These are phyloP conservation scores for Zeus faber DNA, from an alignment of 2,113 vertebrate genomes.

Conservation along the genomic window DNA sequence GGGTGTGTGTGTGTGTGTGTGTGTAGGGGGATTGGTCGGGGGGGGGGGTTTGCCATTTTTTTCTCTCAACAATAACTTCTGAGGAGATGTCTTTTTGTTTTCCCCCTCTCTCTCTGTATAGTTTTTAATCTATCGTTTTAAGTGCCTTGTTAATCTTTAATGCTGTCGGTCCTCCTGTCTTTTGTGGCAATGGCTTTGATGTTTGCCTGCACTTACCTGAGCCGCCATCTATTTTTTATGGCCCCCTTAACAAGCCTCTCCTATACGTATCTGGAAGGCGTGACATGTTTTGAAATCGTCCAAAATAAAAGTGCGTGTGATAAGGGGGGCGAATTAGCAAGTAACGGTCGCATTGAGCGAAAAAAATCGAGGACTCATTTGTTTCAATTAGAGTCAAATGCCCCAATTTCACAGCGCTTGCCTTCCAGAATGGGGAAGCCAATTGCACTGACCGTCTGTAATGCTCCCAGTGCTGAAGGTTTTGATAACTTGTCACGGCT, in stretches of 20 bases:
- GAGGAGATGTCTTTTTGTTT: slow-evolving; percentile 65
- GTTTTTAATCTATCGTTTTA: slow-evolving; percentile 71
- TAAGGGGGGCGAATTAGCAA: not conserved
- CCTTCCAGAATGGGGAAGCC: slow-evolving; percentile 3
- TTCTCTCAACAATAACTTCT: slow-evolving; percentile 48
- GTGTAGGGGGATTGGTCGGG: too few species aligned
- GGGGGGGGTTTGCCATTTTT: slow-evolving; percentile 45
- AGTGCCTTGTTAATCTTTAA: slow-evolving; percentile 68
- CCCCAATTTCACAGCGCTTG: slow-evolving; percentile 11
- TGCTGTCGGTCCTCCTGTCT: slow-evolving; percentile 46
- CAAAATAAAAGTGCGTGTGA: not conserved
- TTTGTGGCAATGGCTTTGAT: slow-evolving; percentile 67
- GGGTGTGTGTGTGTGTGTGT: too few species aligned
- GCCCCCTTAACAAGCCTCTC: slow-evolving; percentile 38
- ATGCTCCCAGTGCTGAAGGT: slow-evolving; percentile 13
- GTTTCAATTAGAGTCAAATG: slow-evolving; percentile 12
- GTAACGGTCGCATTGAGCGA: slow-evolving; percentile 14
- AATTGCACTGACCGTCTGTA: too few species aligned
- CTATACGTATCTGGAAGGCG: not conserved
- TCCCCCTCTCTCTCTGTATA: slow-evolving; percentile 50
- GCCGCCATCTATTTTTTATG: slow-evolving; percentile 70
- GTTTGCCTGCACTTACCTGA: slow-evolving; percentile 55
- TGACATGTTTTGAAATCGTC: not conserved
- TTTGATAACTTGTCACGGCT: slow-evolving; percentile 21
- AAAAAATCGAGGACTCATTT: not conserved